Base-by-base conservation (phyloP, 2,888 invertebrate species). In the Rhyacophila evoluta region DNA sequence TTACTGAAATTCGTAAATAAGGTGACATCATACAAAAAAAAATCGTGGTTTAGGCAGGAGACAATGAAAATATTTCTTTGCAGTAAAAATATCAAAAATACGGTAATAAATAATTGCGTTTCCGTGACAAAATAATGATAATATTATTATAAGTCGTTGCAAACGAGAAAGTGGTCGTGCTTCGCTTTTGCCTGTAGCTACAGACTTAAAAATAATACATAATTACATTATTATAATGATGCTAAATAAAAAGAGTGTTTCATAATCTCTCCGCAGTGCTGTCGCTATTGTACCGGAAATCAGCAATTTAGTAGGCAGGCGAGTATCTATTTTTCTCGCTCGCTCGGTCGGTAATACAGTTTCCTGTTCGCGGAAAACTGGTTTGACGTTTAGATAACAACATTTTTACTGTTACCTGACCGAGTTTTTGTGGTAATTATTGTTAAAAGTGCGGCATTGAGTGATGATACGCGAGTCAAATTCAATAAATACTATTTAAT, bases 261-360 rank as follows among this genome's bases (percentile, higher is more conserved):
- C 55, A 19, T 55, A 55, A 55, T 55, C 55, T 55, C 55, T 55
- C 55, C 55, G 55, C 19, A 19, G 55, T 8, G 25, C 19, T 55
- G 55, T 55, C 55, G 55, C 55, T 55, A 55, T 55, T 55, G 55
- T 55, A 55, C 55, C 55, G 55, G 55, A 55, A 55, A 55, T 25
- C 55, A 55, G 55, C 25, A 55, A 55, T 55, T 55, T 55, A 55
- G 55, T 55, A 33, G 55, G 55, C 19, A 55, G 55, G 55, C 55
- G 19, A 55, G 41, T 55, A 55, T 55, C 55, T 10, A 55, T 55
- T 55, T 55, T 55, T 15, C 55, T 55, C 55, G 19, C 55, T 55
- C 25, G 19, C 55, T 55, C 55, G 55, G 55, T 55, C 55, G 55
- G 55, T 55, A 55, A 55, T 55, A 19, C 55, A 55, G 55, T 55